Base-by-base conservation (phyloP, 2,888 invertebrate genomes). In the Brassicogethes aeneus region DNA sequence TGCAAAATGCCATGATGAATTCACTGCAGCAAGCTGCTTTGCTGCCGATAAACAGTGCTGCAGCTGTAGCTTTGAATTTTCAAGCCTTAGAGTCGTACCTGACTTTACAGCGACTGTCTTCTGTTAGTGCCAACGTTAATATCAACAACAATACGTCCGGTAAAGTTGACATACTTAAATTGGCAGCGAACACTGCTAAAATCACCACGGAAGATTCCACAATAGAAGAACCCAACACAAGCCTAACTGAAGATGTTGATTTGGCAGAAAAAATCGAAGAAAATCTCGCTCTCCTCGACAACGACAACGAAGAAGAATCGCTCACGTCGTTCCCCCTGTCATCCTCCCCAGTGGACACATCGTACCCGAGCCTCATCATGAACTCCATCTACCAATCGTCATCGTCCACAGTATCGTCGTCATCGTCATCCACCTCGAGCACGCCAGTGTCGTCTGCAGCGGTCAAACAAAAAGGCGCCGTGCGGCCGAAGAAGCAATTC, bases 81-180 rank as follows among this genome's bases (percentile, higher is more conserved):
- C 89, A 89, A 70, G 89, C 89, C 16, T 70, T 89, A 45, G 89
- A 89, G 72, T 88, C 87, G 34, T 89, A 89, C 70, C 73, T 89
- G 64, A 83, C 88, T 36, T 70, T 89, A 47, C 89, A 89, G 70
- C 77, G 88, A 50, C 73, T 89, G 39, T 84, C 85, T 36, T 75
- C 78, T 15, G 79, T 78, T 38, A 76, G 79, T n/a, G 71, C 77
- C n/a, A 60, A 63, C 49, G 43, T 59, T 33, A 49, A 61, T 55
- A n/a, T n/a, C n/a, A n/a, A n/a, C n/a, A 68, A 48, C 17, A 70
- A 61, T 44, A 32, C 7, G 8, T n/a, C 70, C 74, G 70, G 74
- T 34, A 78, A 81, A 60, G 76, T 80, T 59, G 82, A 83, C 58
- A 82, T 82, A 43, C 66, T 82, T 48, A 79, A 80, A 61, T 71